Base-by-base conservation (phyloP, 2,113 vertebrate genomes). In the Rhadina sibilatrix region DNA sequence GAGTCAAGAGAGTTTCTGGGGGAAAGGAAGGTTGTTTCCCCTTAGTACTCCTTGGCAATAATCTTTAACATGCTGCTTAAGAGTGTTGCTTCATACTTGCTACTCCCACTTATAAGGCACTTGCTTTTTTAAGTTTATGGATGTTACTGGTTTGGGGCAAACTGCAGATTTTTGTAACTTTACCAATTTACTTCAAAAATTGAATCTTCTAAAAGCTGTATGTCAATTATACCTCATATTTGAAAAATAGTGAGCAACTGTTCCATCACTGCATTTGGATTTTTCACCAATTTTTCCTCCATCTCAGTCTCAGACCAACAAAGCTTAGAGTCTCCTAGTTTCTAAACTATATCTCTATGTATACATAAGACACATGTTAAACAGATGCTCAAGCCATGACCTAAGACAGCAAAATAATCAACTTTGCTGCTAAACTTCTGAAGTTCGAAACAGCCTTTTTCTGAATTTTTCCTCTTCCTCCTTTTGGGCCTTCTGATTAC, bases 311-410 rank as follows among this genome's bases (percentile, higher is more conserved):
- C 6, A 3, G 33, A 72, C 22, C 20, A 64, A 6, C 42, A 30
- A 64, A 64, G 20, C 8, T 54, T 33, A 42, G 8, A 11, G 17
- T 35, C 38, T 52, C 25, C 28, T 9, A 31, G 18, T 35, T 74
- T 87, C 30, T 38, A 52, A 72, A 44, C 47, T 27, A 8, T 3
- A 2, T 21, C 33, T 4, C 0, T 46, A 38, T 1, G 2, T 21
- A 27, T 14, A 46, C 4, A 4, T 38, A 89, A 79, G 22, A 60
- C 16, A 38, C 6, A 25, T 0, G 0, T 9, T 53, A 57, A 83
- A 76, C 15, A 83, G 20, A 69, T 31, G 33, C 23, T 60, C 30
- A 60, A 71, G 15, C 22, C 27, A 66, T 37, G 59, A 76, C 11
- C 57, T 57, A 47, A 68, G 28, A 77, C 12, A 38, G 44, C 7